Evolutionary conservation across 2,113 vertebrate species (phyloP).

Genomic region (Mastomys coucha): DNA sequence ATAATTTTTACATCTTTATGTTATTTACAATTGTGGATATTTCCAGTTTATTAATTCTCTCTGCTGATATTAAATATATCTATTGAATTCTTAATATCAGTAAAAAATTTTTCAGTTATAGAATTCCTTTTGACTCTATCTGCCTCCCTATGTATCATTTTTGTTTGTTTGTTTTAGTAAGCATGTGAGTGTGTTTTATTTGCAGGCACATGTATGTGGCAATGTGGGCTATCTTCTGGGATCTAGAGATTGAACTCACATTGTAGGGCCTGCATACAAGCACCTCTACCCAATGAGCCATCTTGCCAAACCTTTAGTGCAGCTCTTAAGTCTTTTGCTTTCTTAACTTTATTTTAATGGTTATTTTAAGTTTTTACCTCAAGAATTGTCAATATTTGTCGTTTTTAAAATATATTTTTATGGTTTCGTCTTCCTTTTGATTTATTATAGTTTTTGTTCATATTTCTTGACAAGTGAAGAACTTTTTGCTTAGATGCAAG

Average conservation of each 20-base stretch:
- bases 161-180: conserved; percentile 18
- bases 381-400: background rate
- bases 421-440: background rate
- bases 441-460: background rate
- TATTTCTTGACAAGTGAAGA: background rate
- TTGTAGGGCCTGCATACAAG: background rate
- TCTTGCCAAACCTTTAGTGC: background rate
- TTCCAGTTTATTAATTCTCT: background rate
- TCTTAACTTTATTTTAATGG: background rate
- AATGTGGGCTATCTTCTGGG: background rate
- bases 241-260: background rate
- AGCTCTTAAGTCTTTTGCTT: background rate
- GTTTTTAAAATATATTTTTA: background rate
- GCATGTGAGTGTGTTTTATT: background rate
- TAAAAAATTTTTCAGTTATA: conserved; percentile 43
- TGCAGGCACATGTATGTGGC: background rate
- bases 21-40: conserved; percentile 39
- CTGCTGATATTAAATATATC: background rate
- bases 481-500: conserved; percentile 34
- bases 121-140: background rate
- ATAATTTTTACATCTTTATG: conserved; percentile 33
- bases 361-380: background rate
- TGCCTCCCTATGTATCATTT: background rate
- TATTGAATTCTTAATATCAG: background rate
- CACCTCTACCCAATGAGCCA: background rate